Base-by-base conservation (phyloP, 1,140 invertebrate genomes). In the Tetraneura akinire region DNA sequence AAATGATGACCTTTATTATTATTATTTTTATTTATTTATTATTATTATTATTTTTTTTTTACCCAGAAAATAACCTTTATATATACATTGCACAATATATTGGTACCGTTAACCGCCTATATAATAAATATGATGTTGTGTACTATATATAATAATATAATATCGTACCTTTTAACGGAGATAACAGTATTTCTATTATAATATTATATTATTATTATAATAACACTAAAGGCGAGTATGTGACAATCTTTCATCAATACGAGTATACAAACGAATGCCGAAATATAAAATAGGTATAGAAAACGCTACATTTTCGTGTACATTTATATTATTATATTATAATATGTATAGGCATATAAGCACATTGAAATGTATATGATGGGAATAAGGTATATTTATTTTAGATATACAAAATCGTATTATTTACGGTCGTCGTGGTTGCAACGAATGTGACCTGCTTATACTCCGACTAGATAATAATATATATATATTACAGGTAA, bases 1-100 rank as follows among this genome's bases (percentile, higher is more conserved):
- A 13, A 9, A 45, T 76, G 37, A 76, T 78, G 9, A 55, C 74
- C 55, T 78, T 78, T 78, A 29, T 73, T 57, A 23, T 37, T 37
- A 55, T 42, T 32, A n/a, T n/a, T 76, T 13, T 37, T 74, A 42
- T 21, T 74, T 74, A 21, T 71, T 57, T 68, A 23, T 13, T 42
- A 21, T 42, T 32, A n/a, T n/a, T 76, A 23, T 37, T 74, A 42
- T 21, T 74, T 74, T 37, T 71, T 57, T 68, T 47, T 13, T 42
- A 21, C 53, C 37, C 11, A 16, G 71, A 37, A 57, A 74, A n/a
- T n/a, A 32, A 16, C 21, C 51, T 23, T 66, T 4, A 8, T 4
- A 37, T 37, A 66, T 5, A 11, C 62, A 16, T n/a, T n/a, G n/a
- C n/a, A n/a, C n/a, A n/a, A n/a, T n/a, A 37, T 37, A 37, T 37